phyloP scores from a whole-genome alignment of 2,797 vertebrate genomes.

The Discoglossus pictus region DNA sequence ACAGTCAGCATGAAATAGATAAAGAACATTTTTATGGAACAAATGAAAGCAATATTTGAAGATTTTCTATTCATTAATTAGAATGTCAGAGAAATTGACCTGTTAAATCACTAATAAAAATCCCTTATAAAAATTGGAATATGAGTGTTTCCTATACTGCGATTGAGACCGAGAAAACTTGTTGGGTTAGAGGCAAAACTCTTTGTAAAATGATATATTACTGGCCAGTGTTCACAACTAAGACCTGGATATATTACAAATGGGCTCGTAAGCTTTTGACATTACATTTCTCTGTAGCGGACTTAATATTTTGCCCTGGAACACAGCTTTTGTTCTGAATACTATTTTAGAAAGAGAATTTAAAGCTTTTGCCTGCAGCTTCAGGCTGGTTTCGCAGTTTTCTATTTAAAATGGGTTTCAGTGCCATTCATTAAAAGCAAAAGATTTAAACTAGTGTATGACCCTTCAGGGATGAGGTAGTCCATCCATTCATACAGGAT shows the following conservation, averaged over 20 bases:
- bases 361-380: conserved; percentile 42
- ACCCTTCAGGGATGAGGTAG: conserved; percentile 42
- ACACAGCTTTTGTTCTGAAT: conserved; percentile 48
- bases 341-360: conserved; percentile 47
- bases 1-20: no score
- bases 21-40: no score
- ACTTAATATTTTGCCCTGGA: conserved; percentile 47
- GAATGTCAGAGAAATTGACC: no score
- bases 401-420: conserved; percentile 52
- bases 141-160: no score
- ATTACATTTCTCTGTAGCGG: conserved; percentile 35
- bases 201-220: conserved; percentile 41
- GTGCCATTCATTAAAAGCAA: conserved; percentile 49
- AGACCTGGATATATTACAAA: conserved; percentile 51
- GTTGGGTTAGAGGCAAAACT: conserved; percentile 8
- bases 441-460: conserved; percentile 43
- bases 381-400: conserved; percentile 44
- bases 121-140: no score
- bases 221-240: conserved; percentile 29
- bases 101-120: no score
- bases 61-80: no score
- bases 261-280: conserved; percentile 45
- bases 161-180: no score
- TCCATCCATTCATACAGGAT: conserved; percentile 25
- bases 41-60: no score